Base-by-base conservation (phyloP, 2,797 vertebrate species). In the Rhinella marina region DNA sequence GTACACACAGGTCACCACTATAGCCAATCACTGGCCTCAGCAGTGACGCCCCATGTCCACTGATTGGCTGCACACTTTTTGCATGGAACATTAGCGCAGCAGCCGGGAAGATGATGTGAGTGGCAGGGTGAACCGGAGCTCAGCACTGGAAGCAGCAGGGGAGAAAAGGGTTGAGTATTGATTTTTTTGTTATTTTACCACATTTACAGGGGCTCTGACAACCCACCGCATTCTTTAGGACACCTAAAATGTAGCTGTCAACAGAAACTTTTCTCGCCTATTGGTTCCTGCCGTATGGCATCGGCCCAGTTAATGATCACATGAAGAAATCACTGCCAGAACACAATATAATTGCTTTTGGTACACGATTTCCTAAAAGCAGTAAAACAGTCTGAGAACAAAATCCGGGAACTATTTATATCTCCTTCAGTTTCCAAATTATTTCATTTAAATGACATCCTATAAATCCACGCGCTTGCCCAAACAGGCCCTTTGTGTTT, bases 401-500 rank as follows among this genome's bases (percentile, higher is more conserved):
- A 21, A 64, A 81, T 29, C 52, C 27, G 75, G 5, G 56, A 76
- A 70, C 32, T 68, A 89, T 78, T 77, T 83, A 59, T 82, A 85
- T 77, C 79, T 54, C 27, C 56, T 48, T 81, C 59, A 21, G 32
- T 75, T 88, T 88, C 77, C 41, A 85, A 81, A 88, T 86, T 78
- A 86, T 68, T 78, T 59, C 62, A 76, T 82, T 41, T 68, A 86
- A 78, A 78, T 86, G 56, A 89, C 76, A 89, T 81, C 76, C 84
- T 76, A 85, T 72, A 64, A 88, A 82, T 29, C 56, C 9, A 11
- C 29, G 61, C 78, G 61, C 88, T 72, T 78, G 84, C 76, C 84
- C 54, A 57, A 79, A 89, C 88, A 89, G 29, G 88, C 54, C 84
- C 29, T 89, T 86, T 79, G 52, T 86, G 73, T 89, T 81, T 81